Evolutionary conservation across 2,888 invertebrate species (phyloP).

Genomic region (Ectemnius continuus): DNA sequence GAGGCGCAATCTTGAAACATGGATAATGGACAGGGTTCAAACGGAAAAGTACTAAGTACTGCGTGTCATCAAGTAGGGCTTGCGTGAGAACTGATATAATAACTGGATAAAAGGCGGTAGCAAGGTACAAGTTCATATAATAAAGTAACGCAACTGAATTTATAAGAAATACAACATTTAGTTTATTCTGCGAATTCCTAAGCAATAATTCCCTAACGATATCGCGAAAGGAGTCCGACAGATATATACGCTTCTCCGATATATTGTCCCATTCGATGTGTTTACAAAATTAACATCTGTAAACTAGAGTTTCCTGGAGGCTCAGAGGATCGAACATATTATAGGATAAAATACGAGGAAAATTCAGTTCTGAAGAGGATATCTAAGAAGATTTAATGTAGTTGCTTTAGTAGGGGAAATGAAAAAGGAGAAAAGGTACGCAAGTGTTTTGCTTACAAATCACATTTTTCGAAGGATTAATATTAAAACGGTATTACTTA

Average conservation of each 20-base stretch:
- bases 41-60: too few species aligned
- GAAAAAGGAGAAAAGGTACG: conserved; percentile 68
- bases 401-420: not conserved
- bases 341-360: not conserved
- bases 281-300: conserved; percentile 65
- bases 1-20: too few species aligned
- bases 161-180: conserved; percentile 76
- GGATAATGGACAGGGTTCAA: too few species aligned
- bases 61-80: too few species aligned
- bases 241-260: conserved; percentile 53
- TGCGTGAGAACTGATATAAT: not conserved
- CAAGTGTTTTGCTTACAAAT: conserved; percentile 59
- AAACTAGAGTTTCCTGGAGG: conserved; percentile 72
- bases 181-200: conserved; percentile 75
- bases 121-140: conserved; percentile 32
- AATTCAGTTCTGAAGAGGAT: not conserved
- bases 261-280: conserved; percentile 62
- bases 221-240: conserved; percentile 68
- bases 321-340: not conserved
- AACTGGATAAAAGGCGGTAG: conserved; percentile 6
- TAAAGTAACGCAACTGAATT: conserved; percentile 45
- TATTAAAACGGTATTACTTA: conserved; percentile 76
- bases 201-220: conserved; percentile 76
- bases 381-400: not conserved
- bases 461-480: conserved; percentile 76